Base-by-base conservation (phyloP, 35 echinoderm and acorn worm genomes). In the Hemicentrotus pulcherrimus region DNA sequence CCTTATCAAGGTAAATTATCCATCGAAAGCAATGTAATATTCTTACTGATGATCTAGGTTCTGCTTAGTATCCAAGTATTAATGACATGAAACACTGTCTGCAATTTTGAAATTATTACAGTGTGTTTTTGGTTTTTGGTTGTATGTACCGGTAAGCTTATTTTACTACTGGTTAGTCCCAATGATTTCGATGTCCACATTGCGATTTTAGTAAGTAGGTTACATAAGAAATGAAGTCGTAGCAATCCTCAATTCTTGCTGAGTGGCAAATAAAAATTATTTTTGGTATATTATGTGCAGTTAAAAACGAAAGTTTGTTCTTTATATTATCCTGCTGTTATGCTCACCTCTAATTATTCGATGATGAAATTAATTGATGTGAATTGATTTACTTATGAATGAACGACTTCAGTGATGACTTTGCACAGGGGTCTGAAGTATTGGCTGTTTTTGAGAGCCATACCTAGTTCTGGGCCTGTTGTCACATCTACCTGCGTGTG, bases 1-100 rank as follows among this genome's bases (percentile, higher is more conserved):
- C 32, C 95, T 99, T 15, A 97, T 99, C 47, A 97, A 97, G 97
- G 98, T 99, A 33, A 93, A 92, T 55, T 24, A 14, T 31, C 5
- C 28, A 94, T 94, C 35, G 31, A 32, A 5, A 41, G 16, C n/a
- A 4, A 18, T 59, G 70, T 31, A 59, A 55, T 94, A 61, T 31
- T 94, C 47, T 78, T 28, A n/a, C 15, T 8, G n/a, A 55, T 55
- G 10, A 78, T 22, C 35, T 31, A 91, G 16, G 22, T 45, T 91
- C 33, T 91, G 33, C 5, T 24, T 46, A 91, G n/a, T 31, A 88
- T 35, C 35, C 88, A 91, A 46, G 9, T 91, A 33, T 91, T 30
- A 48, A 22, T 48, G 15, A 45, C 12, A 19, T 88, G 86, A 88
- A 8, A 88, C 86, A 32, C 12, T 9, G 50, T 55, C 10, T 55